Evolutionary conservation across 2,113 vertebrate species (phyloP), one percentile per base, ranked within the genome.

Genomic region (Carlito syrichta): DNA sequence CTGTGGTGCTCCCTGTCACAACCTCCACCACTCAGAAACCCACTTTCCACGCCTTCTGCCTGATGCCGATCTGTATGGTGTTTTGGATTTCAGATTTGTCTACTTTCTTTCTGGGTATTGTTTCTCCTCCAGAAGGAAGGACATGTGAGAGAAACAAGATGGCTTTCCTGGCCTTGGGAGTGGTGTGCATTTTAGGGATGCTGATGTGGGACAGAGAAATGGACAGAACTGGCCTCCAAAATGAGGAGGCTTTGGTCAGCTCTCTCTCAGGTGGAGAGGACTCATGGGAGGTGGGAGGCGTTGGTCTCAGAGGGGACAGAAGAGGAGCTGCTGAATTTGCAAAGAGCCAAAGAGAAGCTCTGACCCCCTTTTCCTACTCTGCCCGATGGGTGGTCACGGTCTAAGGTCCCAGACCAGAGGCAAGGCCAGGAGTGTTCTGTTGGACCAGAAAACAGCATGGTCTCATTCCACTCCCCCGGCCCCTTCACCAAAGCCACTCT

Each of bases 331-430:
- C 17, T 17, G 91, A 6, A 19, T 13, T 32, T 35, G 11, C 54
- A n/a, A 50, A 68, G 2, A 71, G 25, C 32, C 13, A 6, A 16
- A n/a, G 48, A 58, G 58, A 38, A n/a, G n/a, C 9, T 22, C 60
- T 22, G 66, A 7, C 45, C 13, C 16, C 43, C 27, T 0, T 32
- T 10, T 63, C 32, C 16, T n/a, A 11, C 25, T 86, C 62, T 6
- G 2, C 23, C n/a, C 17, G 30, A 19, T 4, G 10, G n/a, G 62
- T 27, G 38, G 54, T 12, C 1, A 27, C 10, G 2, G 40, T 8
- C 43, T 2, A 4, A 3, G 16, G 58, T 13, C 27, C 17, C 8
- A 0, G 12, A 20, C 16, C 10, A 17, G 35, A 9, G 0, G 17
- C 12, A n/a, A 1, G 1, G 40, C 35, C 45, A 9, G 48, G 40